A percentile compares a stretch with the other conserved stretches of the same genome.
Conservation (phyloP, 2,113 vertebrate species). For the Xerus inauris region DNA sequence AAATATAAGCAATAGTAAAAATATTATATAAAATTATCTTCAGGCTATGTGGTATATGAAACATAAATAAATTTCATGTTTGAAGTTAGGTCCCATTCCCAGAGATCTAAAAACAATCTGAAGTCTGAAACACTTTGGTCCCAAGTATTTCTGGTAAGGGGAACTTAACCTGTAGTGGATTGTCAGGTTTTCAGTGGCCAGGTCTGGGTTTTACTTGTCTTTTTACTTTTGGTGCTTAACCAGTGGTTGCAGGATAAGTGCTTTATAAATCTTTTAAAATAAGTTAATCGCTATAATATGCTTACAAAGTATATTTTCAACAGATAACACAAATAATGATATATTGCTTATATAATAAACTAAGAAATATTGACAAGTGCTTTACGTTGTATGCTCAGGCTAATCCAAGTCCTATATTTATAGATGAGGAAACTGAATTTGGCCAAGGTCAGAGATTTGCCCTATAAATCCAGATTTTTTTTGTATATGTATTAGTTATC, state of each 20-base stretch:
- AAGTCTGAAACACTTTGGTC: too few relatives aligned
- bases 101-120: too few relatives aligned
- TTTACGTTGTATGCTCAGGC: too few relatives aligned
- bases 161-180: too few relatives aligned
- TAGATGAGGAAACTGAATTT: not conserved
- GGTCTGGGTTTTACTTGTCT: not conserved
- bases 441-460: not conserved
- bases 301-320: not conserved
- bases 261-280: constrained; percentile 3
- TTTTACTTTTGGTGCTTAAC: not conserved
- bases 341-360: not conserved
- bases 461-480: not conserved
- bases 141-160: too few relatives aligned
- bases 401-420: not conserved
- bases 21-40: too few relatives aligned
- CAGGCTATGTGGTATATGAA: too few relatives aligned
- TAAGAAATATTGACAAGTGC: too few relatives aligned
- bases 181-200: too few relatives aligned
- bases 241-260: not conserved
- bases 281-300: not conserved
- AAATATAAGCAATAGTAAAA: too few relatives aligned
- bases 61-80: too few relatives aligned
- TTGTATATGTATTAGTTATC: not conserved
- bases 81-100: too few relatives aligned
- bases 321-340: not conserved